Percentiles rank a stretch among this genome's conserved stretches.
Evolutionary conservation across 2,113 vertebrate genomes (phyloP).

Genomic region (Pteropus alecto): DNA sequence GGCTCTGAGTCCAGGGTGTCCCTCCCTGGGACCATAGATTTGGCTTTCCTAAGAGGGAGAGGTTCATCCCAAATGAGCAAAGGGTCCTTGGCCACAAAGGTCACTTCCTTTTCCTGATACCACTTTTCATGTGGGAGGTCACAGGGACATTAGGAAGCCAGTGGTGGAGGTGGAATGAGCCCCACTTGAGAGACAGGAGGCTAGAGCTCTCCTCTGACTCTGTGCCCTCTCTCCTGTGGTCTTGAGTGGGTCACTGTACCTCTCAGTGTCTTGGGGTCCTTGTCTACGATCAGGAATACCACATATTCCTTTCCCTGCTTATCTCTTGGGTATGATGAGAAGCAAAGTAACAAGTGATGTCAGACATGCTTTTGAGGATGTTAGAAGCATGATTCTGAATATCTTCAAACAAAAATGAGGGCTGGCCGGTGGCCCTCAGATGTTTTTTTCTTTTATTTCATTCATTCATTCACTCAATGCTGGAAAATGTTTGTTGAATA

Average conservation of each 20-base stretch:
- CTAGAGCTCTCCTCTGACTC: neutral
- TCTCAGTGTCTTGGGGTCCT: neutral
- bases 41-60: neutral
- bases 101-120: neutral
- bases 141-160: neutral
- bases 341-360: neutral
- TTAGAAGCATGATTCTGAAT: neutral
- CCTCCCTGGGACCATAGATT: neutral
- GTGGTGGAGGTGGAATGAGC: neutral
- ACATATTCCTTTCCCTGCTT: neutral
- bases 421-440: neutral
- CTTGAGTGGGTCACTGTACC: neutral
- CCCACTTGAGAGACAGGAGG: neutral
- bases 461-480: neutral
- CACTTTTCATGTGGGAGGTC: neutral
- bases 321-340: neutral
- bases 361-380: neutral
- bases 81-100: neutral
- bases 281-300: neutral
- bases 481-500: neutral
- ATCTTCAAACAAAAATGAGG: neutral
- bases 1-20: neutral
- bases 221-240: neutral
- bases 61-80: neutral
- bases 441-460: neutral